phyloP scores from a whole-genome alignment of 2,888 invertebrate genomes.

The Ormyrus labotus region DNA sequence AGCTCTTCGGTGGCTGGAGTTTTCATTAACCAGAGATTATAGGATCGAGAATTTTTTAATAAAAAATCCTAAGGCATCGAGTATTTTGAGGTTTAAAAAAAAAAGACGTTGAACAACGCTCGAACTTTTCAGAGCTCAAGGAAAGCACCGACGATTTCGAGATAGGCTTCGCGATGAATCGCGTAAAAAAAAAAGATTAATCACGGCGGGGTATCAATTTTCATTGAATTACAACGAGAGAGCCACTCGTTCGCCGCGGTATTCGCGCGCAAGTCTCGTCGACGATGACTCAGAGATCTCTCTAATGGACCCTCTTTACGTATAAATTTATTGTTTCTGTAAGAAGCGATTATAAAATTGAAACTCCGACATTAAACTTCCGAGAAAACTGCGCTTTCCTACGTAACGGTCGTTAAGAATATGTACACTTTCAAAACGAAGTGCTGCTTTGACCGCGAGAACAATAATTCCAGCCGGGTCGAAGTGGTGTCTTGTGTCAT shows the following conservation, averaged over 20 bases:
- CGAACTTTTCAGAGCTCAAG: slow-evolving; percentile 5
- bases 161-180: slow-evolving; percentile 14
- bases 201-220: slow-evolving; percentile 39
- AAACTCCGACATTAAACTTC: slow-evolving; percentile 35
- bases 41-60: no score
- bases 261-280: background rate
- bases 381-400: slow-evolving; percentile 34
- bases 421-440: no score
- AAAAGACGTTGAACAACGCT: background rate
- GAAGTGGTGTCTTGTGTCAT: background rate
- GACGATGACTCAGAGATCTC: slow-evolving; percentile 28
- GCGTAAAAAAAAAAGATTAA: slow-evolving; percentile 14
- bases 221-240: slow-evolving; percentile 13
- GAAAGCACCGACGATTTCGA: background rate
- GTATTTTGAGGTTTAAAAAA: no score
- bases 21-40: no score
- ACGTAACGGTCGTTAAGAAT: background rate
- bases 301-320: slow-evolving; percentile 30
- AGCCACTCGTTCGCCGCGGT: background rate
- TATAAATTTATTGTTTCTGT: slow-evolving; percentile 50
- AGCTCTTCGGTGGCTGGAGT: no score
- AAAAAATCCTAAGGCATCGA: no score
- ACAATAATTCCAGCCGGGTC: background rate
- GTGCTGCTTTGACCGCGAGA: no score
- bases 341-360: slow-evolving; percentile 41